Evolutionary conservation across 2,113 vertebrate genomes (phyloP).

Genomic region (Aplodontia rufa): DNA sequence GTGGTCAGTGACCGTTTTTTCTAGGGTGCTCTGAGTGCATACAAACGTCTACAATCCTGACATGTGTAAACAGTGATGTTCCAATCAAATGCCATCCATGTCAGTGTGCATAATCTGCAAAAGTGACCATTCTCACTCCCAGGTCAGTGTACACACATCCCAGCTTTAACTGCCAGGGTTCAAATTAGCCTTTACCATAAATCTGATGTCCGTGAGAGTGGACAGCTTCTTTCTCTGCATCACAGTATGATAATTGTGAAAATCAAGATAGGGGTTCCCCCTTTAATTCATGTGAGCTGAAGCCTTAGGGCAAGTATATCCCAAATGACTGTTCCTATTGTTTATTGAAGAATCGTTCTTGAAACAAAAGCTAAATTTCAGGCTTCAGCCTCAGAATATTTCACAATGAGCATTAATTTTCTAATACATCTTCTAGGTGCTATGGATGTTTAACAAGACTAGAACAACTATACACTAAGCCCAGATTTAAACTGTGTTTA

Average conservation of each 20-base stretch:
- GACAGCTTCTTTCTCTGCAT: background rate
- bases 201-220: background rate
- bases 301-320: fast-evolving
- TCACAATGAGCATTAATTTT: background rate
- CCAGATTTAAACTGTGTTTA: background rate
- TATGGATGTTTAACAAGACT: background rate
- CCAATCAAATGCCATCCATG: background rate
- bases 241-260: background rate
- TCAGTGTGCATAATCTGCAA: background rate
- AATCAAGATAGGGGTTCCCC: background rate
- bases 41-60: background rate
- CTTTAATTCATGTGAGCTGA: background rate
- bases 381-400: background rate
- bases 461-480: background rate
- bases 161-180: background rate
- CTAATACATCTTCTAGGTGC: background rate
- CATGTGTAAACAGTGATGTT: background rate
- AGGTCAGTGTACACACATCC: background rate
- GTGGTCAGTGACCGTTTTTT: background rate
- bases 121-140: background rate
- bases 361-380: background rate
- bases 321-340: background rate
- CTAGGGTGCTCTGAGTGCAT: background rate
- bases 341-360: background rate
- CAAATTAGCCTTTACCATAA: background rate